phyloP scores from a whole-genome alignment of 2,113 vertebrate genomes.

The Argyrosomus japonicus region DNA sequence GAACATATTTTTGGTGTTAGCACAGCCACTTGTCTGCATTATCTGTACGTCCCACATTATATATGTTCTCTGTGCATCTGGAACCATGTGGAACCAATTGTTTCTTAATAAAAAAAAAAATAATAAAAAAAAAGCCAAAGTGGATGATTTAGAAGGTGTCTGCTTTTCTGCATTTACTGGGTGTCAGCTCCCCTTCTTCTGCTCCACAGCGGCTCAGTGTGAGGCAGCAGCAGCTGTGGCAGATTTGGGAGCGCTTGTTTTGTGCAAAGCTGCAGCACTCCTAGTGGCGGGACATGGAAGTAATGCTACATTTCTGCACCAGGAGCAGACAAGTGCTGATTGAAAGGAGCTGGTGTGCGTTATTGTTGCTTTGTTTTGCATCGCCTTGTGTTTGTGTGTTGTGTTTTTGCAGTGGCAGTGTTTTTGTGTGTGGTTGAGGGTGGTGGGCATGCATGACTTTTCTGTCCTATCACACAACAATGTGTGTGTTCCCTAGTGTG shows the following conservation, averaged over 20 bases:
- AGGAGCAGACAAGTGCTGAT: conserved; percentile 48
- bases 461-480: conserved; percentile 49
- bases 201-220: conserved; percentile 33
- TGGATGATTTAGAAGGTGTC: conserved; percentile 75
- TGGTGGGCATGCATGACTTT: conserved; percentile 1
- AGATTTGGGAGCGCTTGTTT: conserved; percentile 40
- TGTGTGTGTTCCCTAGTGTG: conserved; percentile 8
- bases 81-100: conserved; percentile 69
- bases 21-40: conserved; percentile 50
- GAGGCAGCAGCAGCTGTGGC: conserved; percentile 66
- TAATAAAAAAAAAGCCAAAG: conserved; percentile 15
- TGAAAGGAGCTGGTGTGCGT: conserved; percentile 30
- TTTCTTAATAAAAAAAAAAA: conserved; percentile 59
- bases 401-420: conserved; percentile 34
- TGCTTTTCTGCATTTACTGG: conserved; percentile 52
- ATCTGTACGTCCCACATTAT: conserved; percentile 35
- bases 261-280: conserved; percentile 78
- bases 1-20: conserved; percentile 63
- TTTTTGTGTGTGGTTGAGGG: conserved; percentile 15
- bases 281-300: conserved; percentile 65
- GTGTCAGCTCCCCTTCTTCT: conserved; percentile 69
- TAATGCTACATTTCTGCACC: conserved; percentile 30
- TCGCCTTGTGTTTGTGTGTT: conserved; percentile 48
- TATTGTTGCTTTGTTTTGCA: conserved; percentile 29
- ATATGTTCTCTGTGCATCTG: conserved; percentile 46